Conservation (phyloP, 2,113 vertebrate genomes). For the Galbula dea region DNA sequence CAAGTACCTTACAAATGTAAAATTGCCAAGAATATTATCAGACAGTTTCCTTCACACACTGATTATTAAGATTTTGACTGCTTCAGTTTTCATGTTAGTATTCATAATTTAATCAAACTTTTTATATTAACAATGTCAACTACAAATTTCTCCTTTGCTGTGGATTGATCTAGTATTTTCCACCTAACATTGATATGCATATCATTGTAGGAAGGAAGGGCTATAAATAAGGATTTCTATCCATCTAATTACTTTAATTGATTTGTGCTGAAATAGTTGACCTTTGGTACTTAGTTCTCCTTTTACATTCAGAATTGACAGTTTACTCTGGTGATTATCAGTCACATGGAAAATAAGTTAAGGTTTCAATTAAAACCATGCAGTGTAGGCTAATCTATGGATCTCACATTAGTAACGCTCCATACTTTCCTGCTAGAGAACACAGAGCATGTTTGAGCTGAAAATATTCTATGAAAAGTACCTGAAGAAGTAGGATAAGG, state of each 20-base stretch:
- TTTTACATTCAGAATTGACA: slow-evolving; percentile 26
- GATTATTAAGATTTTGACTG: background rate
- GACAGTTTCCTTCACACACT: background rate
- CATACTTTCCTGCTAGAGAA: background rate
- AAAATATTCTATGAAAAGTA: background rate
- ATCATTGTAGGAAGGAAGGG: background rate
- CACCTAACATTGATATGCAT: background rate
- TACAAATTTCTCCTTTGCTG: background rate
- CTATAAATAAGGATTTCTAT: slow-evolving; percentile 9
- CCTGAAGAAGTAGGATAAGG: background rate
- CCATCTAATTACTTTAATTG: slow-evolving; percentile 31
- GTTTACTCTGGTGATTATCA: slow-evolving; percentile 10
- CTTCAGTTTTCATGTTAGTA: background rate
- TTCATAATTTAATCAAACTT: background rate
- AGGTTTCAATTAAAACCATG: slow-evolving; percentile 38
- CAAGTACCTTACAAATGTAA: background rate
- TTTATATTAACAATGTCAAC: background rate
- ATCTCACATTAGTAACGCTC: background rate
- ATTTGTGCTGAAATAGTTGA: slow-evolving; percentile 31
- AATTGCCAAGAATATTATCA: background rate
- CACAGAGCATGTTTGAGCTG: background rate
- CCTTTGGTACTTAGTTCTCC: slow-evolving; percentile 8
- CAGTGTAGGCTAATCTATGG: background rate
- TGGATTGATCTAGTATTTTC: background rate
- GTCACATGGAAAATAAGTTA: background rate